Conservation (phyloP, 2,888 invertebrate genomes). For the Mellilla xanthometata region DNA sequence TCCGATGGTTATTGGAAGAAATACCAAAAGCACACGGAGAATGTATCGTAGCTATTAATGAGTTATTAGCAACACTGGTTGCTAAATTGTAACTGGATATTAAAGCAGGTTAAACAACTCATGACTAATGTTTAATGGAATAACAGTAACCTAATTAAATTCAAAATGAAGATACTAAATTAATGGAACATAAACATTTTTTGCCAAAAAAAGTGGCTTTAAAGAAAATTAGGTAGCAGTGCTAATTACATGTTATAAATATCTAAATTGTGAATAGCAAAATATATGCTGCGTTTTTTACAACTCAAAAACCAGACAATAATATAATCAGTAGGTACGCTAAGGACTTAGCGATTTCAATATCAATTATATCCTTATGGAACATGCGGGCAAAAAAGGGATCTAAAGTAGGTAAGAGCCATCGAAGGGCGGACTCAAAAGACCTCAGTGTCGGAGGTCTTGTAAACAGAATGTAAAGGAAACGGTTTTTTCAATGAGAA, state of each 20-base stretch:
- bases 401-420: constrained; percentile 48
- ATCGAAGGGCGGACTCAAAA: constrained; percentile 53
- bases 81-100: constrained; percentile 16
- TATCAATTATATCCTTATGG: constrained; percentile 16
- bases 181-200: not conserved
- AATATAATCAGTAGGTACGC: no score
- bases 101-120: constrained; percentile 7
- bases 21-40: not conserved
- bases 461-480: constrained; percentile 75
- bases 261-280: no score
- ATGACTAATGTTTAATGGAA: constrained; percentile 13
- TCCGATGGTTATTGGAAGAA: no score
- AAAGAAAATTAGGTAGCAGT: not conserved
- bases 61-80: constrained; percentile 9
- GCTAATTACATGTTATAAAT: not conserved
- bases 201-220: not conserved
- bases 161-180: constrained; percentile 3
- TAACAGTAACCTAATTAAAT: constrained; percentile 7
- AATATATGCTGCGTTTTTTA: not conserved
- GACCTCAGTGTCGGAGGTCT: constrained; percentile 76
- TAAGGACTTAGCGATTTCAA: no score
- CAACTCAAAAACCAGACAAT: no score
- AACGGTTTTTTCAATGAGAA: constrained; percentile 60
- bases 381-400: constrained; percentile 70
- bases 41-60: constrained; percentile 9